A percentile compares a stretch with the other conserved stretches of the same genome.
Evolutionary conservation across 2,888 invertebrate species (phyloP).

Genomic region (Pollenia angustigena): DNA sequence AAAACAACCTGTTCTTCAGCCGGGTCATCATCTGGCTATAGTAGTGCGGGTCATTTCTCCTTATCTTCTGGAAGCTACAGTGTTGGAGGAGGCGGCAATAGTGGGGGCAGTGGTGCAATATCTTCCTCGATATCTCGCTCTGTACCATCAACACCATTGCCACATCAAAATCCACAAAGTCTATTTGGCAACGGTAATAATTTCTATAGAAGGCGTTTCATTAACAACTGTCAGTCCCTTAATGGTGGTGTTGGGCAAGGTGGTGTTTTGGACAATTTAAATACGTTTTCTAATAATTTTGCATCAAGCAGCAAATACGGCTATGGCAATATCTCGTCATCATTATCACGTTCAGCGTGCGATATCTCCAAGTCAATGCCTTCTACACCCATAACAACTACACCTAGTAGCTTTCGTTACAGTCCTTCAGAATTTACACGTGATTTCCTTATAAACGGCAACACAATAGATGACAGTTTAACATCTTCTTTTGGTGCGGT

Average conservation of each 20-base stretch:
- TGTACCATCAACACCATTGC: constrained; percentile 89
- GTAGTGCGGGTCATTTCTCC: constrained; percentile 79
- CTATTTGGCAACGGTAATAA: constrained; percentile 67
- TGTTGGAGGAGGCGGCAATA: constrained; percentile 46
- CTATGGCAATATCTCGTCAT: constrained; percentile 61
- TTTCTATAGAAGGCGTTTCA: constrained; percentile 71
- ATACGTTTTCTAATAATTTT: constrained; percentile 63
- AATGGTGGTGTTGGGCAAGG: constrained; percentile 28
- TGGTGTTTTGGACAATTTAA: constrained; percentile 46
- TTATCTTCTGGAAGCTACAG: constrained; percentile 71
- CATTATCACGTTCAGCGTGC: constrained; percentile 80
- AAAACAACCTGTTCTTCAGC: constrained; percentile 81
- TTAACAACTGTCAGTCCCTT: constrained; percentile 53
- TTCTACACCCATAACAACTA: constrained; percentile 88
- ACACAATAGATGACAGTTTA: constrained; percentile 85
- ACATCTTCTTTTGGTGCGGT: constrained; percentile 77
- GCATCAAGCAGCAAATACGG: constrained; percentile 58
- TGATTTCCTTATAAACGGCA: constrained; percentile 87
- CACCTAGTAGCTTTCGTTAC: constrained; percentile 86
- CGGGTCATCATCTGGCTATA: constrained; percentile 81
- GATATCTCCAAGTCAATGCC: constrained; percentile 91
- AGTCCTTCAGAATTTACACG: constrained; percentile 84
- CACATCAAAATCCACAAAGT: constrained; percentile 82
- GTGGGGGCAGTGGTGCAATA: constrained; percentile 33
- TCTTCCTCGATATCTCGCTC: constrained; percentile 86